Conservation (phyloP, 2,888 invertebrate species). For the Lasius fuliginosus region DNA sequence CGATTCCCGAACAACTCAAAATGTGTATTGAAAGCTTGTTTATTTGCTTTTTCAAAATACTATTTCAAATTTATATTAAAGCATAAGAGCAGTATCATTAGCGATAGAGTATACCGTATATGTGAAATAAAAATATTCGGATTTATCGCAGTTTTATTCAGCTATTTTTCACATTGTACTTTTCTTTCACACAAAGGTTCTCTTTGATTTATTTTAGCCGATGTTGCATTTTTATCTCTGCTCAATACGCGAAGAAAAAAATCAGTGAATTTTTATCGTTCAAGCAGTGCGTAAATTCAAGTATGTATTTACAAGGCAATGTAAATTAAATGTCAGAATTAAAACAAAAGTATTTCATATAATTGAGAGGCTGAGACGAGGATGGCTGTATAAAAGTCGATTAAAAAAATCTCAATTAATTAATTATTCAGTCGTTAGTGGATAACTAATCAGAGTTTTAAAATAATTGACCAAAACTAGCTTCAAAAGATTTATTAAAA, state of each 20-base stretch:
- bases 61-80: background rate
- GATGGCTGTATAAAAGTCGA: conserved; percentile 3
- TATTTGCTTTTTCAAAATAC: background rate
- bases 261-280: conserved; percentile 29
- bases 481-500: too few species aligned
- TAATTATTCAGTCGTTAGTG: too few species aligned
- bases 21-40: background rate
- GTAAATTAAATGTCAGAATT: background rate
- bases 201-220: background rate
- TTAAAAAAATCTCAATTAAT: too few species aligned
- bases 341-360: background rate
- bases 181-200: conserved; percentile 20
- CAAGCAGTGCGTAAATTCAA: conserved; percentile 1
- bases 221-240: conserved; percentile 27
- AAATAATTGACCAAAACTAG: too few species aligned
- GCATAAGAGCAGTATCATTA: background rate
- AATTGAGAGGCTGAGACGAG: background rate
- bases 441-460: too few species aligned
- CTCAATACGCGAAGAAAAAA: conserved; percentile 11
- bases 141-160: background rate
- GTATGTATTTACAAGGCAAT: conserved; percentile 39
- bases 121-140: conserved; percentile 8
- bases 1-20: background rate
- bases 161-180: conserved; percentile 5
- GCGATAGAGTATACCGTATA: background rate